A percentile compares a stretch with the other conserved stretches of the same genome.
These are phyloP conservation scores for Eupithecia pulchellata DNA, from an alignment of 2,888 invertebrate species.

Conservation along the genomic window DNA sequence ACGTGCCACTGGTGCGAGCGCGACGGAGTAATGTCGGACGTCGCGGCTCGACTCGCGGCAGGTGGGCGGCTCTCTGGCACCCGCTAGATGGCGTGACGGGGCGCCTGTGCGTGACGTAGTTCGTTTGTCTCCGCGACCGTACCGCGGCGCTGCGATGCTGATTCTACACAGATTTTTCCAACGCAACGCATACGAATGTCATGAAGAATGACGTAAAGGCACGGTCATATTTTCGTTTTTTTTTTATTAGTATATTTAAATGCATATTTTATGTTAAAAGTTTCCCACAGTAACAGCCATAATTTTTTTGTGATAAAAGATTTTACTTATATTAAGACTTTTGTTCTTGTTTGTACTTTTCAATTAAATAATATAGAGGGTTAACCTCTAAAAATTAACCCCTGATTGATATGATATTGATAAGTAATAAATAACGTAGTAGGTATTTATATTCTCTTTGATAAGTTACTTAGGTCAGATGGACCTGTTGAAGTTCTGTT, in stretches of 20 bases:
- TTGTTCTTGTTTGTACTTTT: constrained; percentile 8
- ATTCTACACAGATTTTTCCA: constrained; percentile 83
- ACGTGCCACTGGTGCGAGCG: constrained; percentile 82
- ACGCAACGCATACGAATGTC: constrained; percentile 74
- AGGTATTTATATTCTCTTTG: too few species aligned
- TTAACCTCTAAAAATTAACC: too few species aligned
- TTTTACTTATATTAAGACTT: neutral
- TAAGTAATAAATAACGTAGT: too few species aligned
- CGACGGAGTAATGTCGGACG: constrained; percentile 72
- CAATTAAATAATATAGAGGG: neutral
- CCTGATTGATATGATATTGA: too few species aligned
- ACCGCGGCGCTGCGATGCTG: constrained; percentile 79
- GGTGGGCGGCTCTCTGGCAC: constrained; percentile 57
- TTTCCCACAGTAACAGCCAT: neutral
- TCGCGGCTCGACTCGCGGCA: constrained; percentile 64
- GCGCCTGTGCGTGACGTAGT: constrained; percentile 69
- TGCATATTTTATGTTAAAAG: neutral
- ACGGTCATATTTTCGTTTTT: constrained; percentile 56
- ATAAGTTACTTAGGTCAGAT: neutral
- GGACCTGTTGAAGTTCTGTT: neutral
- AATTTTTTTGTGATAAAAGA: neutral
- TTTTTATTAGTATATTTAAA: neutral
- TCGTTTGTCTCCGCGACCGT: constrained; percentile 79
- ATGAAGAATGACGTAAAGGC: constrained; percentile 60
- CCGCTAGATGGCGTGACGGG: constrained; percentile 75